Percentiles rank a stretch among this genome's conserved stretches.
These are phyloP conservation scores for Erebia palarica DNA, from an alignment of 2,888 invertebrate genomes.

Conservation along the genomic window DNA sequence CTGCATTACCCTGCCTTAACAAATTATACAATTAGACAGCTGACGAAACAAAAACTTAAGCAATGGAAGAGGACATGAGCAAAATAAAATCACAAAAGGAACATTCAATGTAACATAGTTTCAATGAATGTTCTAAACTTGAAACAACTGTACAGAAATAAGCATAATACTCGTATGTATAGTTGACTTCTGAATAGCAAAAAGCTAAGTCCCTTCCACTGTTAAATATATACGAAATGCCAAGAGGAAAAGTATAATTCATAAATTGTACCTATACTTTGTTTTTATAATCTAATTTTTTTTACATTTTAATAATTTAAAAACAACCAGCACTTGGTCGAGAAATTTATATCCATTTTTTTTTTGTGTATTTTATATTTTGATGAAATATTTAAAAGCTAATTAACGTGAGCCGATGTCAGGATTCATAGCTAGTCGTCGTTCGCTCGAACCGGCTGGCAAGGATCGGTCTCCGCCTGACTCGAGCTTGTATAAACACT, in stretches of 20 bases:
- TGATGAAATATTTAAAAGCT: constrained; percentile 83
- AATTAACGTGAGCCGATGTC: constrained; percentile 83
- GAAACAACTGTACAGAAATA: constrained; percentile 48
- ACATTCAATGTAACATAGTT: constrained; percentile 65
- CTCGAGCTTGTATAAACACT: constrained; percentile 76
- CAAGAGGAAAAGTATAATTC: constrained; percentile 81
- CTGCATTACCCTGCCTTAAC: constrained; percentile 81
- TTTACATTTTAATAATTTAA: constrained; percentile 83
- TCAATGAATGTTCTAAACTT: constrained; percentile 45
- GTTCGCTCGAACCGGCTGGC: constrained; percentile 77
- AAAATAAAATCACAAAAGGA: constrained; percentile 74
- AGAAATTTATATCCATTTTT: constrained; percentile 81
- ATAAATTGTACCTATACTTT: constrained; percentile 83
- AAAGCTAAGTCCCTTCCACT: constrained; percentile 69
- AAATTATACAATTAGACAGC: constrained; percentile 78
- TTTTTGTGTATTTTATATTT: constrained; percentile 83
- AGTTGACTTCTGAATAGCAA: constrained; percentile 61
- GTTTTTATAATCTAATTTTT: constrained; percentile 80
- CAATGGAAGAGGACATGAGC: constrained; percentile 80
- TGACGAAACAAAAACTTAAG: constrained; percentile 69
- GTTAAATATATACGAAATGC: constrained; percentile 69
- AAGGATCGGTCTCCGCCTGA: constrained; percentile 65
- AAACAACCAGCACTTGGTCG: constrained; percentile 82
- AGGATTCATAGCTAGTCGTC: constrained; percentile 83
- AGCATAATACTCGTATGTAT: constrained; percentile 41